Conservation (phyloP, 2,888 invertebrate genomes). For the Machimus rusticus region DNA sequence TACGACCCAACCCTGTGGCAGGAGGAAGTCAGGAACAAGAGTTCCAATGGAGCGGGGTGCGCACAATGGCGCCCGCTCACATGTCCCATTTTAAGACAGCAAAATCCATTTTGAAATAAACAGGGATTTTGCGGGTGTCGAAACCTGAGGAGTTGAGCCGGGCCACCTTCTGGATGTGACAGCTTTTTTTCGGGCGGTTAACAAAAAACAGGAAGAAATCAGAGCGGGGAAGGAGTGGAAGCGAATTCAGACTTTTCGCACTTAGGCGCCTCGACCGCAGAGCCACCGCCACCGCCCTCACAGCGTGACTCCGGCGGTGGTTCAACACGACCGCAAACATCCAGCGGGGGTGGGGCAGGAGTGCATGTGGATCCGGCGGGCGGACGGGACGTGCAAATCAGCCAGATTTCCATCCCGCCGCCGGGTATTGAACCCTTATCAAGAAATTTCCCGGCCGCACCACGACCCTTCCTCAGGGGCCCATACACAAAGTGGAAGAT, state of each 20-base stretch:
- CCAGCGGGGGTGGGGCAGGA: not conserved
- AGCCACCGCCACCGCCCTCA: not conserved
- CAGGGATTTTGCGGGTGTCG: slow-evolving; percentile 1
- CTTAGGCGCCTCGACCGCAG: slow-evolving; percentile 9
- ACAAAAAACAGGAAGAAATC: slow-evolving; percentile 32
- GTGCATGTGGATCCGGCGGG: not conserved
- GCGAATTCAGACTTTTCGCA: not conserved
- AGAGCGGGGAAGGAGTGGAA: not conserved
- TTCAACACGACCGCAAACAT: slow-evolving; percentile 5
- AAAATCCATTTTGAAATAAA: slow-evolving; percentile 27
- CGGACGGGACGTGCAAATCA: not conserved
- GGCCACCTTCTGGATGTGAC: slow-evolving; percentile 15
- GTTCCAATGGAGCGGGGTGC: not conserved
- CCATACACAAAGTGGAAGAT: not conserved
- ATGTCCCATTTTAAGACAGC: slow-evolving; percentile 18
- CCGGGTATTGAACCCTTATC: not conserved
- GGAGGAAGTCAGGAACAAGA: not conserved
- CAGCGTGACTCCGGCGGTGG: not conserved
- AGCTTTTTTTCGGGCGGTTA: slow-evolving; percentile 3
- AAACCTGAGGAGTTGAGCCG: not conserved
- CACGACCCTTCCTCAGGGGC: not conserved
- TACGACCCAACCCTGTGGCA: not conserved
- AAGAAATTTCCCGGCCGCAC: not conserved
- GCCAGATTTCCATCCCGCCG: not conserved
- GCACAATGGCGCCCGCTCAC: not conserved